Percentiles rank a stretch among this genome's conserved stretches.
phyloP scores from a whole-genome alignment of 2,888 invertebrate genomes.

The Creontiades dilutus region DNA sequence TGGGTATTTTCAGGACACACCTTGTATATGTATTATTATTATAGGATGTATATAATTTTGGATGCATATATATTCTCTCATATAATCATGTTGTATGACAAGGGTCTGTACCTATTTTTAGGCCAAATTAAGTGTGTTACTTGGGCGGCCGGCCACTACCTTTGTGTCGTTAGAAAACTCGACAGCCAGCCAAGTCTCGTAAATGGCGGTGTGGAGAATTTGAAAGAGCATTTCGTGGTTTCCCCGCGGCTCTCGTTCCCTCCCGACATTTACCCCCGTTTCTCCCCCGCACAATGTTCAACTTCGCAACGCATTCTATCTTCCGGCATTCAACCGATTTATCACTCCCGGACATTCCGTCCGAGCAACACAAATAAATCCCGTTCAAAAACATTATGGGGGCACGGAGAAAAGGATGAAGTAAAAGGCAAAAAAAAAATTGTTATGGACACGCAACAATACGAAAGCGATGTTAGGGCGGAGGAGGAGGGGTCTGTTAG shows the following conservation, averaged over 20 bases:
- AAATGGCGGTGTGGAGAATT: too few relatives aligned
- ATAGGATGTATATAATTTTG: too few relatives aligned
- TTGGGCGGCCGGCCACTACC: too few relatives aligned
- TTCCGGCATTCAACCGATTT: conserved; percentile 8
- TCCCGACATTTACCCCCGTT: conserved; percentile 13
- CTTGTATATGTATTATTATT: too few relatives aligned
- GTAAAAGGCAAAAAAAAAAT: not conserved
- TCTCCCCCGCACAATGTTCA: not conserved
- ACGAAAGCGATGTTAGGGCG: not conserved
- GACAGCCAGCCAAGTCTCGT: too few relatives aligned
- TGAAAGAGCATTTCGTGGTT: not conserved
- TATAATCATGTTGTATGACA: too few relatives aligned
- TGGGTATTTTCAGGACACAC: too few relatives aligned
- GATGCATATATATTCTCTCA: too few relatives aligned
- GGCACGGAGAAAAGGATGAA: conserved; percentile 18
- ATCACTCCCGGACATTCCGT: conserved; percentile 19
- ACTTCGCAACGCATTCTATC: conserved; percentile 25
- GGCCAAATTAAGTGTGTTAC: too few relatives aligned
- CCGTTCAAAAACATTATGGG: conserved; percentile 49
- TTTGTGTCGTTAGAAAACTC: too few relatives aligned
- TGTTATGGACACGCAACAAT: conserved; percentile 54
- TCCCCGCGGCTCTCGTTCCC: not conserved
- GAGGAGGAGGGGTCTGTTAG: not conserved
- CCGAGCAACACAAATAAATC: conserved; percentile 26
- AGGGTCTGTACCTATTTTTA: too few relatives aligned